Base-by-base conservation (phyloP, 92 coral and sea anemone species). In the Muricea muricata region DNA sequence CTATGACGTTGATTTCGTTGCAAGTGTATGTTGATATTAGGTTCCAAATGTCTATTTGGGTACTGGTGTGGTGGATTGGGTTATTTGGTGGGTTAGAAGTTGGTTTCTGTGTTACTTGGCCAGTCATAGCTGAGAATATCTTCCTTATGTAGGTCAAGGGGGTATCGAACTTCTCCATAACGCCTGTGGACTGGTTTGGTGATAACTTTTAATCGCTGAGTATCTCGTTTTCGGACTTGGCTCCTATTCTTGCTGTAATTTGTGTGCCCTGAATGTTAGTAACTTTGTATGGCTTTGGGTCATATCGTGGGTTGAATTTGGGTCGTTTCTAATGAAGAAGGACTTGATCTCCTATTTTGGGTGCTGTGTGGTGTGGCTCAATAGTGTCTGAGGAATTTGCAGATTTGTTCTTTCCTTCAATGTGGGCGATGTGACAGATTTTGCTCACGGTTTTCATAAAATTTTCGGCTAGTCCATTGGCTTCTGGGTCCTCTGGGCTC, bases 231-330 rank as follows among this genome's bases (percentile, higher is more conserved):
- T 5, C 24, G 2, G 1, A 58, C 42, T 8, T 65, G 72, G 35
- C 23, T 29, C 39, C 72, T 34, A 35, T 24, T 7, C 21, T 23
- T 65, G 35, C 72, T 11, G 72, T 65, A 25, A 65, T 34, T 24
- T 65, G 72, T 34, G 72, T 65, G 1, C 72, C 72, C 72, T 26
- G 0, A 39, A 65, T 30, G 72, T 9, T 23, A 2, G 26, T 65
- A 25, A 65, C 72, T 14, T 30, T n/a, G n/a, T n/a, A n/a, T 65
- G 72, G 72, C 72, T 34, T 65, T 65, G 72, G 72, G 20, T 21
- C 34, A 2, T 65, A 65, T 65, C 29, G n/a, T 7, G 35, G 72
- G 17, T 6, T 65, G 17, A 23, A 6, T 39, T 65, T 65, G 34
- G 18, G 3, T 23, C 29, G 72, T 37, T 37, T 37, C 5, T 37